Conservation (phyloP, 2,797 vertebrate species). For the Anisognathus igniventris region DNA sequence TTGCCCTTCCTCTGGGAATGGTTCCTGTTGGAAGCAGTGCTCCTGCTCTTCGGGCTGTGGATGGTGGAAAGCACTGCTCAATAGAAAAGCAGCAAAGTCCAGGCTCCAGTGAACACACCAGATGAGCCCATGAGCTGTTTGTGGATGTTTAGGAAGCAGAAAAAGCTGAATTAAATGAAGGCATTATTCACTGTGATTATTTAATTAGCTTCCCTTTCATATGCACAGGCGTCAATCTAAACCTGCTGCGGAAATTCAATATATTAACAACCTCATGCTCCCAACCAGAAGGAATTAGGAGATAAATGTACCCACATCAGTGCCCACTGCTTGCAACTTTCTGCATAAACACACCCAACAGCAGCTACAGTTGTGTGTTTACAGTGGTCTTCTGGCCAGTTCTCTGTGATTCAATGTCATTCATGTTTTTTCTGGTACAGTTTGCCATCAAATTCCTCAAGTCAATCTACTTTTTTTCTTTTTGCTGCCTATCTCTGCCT, state of each 20-base stretch:
- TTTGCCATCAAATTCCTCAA: constrained; percentile 54
- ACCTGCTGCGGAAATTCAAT: not conserved
- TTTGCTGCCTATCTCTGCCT: constrained; percentile 61
- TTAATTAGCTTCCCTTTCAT: constrained; percentile 18
- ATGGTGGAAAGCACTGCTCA: not conserved
- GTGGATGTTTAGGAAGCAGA: constrained; percentile 3
- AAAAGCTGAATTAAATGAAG: not conserved
- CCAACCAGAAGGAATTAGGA: not conserved
- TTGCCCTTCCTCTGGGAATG: not conserved
- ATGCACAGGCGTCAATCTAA: not conserved
- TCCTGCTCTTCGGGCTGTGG: not conserved
- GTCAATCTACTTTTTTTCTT: constrained; percentile 47
- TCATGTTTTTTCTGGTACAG: constrained; percentile 52
- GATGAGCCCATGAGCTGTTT: not conserved
- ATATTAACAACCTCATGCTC: not conserved
- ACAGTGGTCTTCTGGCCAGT: constrained; percentile 11
- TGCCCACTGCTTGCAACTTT: not conserved
- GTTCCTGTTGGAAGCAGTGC: not conserved
- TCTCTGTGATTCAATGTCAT: constrained; percentile 59
- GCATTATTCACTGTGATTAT: not conserved
- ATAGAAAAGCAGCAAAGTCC: not conserved
- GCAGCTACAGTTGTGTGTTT: constrained; percentile 48
- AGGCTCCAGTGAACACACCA: not conserved
- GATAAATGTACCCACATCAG: not conserved
- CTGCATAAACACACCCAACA: not conserved